Evolutionary conservation across 2,888 invertebrate genomes (phyloP).

Genomic region (Hydriomena furcata): DNA sequence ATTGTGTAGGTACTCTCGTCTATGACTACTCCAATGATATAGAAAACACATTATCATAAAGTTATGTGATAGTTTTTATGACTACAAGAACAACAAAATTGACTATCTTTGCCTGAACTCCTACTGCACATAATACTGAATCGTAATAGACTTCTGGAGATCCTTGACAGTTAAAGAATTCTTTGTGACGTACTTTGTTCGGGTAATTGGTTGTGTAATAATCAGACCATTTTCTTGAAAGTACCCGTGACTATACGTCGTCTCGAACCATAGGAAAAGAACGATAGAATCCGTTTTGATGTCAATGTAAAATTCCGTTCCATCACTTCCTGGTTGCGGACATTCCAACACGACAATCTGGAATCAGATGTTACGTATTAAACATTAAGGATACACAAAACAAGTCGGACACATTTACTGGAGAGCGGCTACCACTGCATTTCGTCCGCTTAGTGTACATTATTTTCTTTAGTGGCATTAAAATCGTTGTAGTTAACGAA

Average conservation of each 20-base stretch:
- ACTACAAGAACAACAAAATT: too few relatives aligned
- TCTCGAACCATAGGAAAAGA: conserved; percentile 88
- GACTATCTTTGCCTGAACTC: background rate
- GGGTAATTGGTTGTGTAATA: conserved; percentile 54
- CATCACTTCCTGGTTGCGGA: conserved; percentile 28
- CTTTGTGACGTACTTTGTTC: conserved; percentile 45
- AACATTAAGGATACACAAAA: background rate
- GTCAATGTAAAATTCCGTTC: conserved; percentile 47
- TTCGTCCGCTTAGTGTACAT: background rate
- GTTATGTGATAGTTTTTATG: too few relatives aligned
- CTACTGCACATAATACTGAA: conserved; percentile 57
- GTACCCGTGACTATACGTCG: conserved; percentile 77
- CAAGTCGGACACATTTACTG: background rate
- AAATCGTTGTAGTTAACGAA: too few relatives aligned
- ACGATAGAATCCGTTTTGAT: conserved; percentile 79
- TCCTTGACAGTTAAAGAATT: conserved; percentile 42
- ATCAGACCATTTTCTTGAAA: conserved; percentile 92
- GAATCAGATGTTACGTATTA: conserved; percentile 30
- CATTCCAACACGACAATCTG: conserved; percentile 54
- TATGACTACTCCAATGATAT: too few relatives aligned
- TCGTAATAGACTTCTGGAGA: conserved; percentile 54
- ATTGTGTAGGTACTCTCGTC: too few relatives aligned
- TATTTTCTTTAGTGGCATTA: too few relatives aligned
- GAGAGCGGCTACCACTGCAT: background rate
- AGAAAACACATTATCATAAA: too few relatives aligned